phyloP scores from a whole-genome alignment of 2,797 vertebrate species.

The Ctenochaetus hawaiiensis region DNA sequence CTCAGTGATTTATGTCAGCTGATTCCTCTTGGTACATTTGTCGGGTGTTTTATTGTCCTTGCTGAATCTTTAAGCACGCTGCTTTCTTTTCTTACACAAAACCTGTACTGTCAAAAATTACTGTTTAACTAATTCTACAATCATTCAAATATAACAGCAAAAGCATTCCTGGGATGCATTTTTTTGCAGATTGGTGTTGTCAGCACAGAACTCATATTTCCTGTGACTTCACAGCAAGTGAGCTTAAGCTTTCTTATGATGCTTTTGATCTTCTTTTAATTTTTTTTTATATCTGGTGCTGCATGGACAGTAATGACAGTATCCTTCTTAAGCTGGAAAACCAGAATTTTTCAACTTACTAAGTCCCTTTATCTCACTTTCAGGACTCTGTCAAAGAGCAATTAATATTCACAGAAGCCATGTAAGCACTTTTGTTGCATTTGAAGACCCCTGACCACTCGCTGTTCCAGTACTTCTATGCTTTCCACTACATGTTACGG shows the following conservation, averaged over 20 bases:
- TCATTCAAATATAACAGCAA: slow-evolving; percentile 26
- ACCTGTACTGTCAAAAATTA: slow-evolving; percentile 1
- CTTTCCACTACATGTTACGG: slow-evolving; percentile 54
- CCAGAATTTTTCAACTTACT: slow-evolving; percentile 3
- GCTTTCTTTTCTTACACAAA: slow-evolving; percentile 4
- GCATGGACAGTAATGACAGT: slow-evolving; percentile 2
- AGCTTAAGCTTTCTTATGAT: slow-evolving; percentile 33
- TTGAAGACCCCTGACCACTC: slow-evolving; percentile 52
- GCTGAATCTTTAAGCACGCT: neutral
- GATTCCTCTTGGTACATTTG: neutral
- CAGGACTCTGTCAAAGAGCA: slow-evolving; percentile 38
- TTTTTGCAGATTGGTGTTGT: slow-evolving; percentile 26
- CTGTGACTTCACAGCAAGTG: neutral
- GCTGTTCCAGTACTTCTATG: slow-evolving; percentile 31
- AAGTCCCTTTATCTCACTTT: slow-evolving; percentile 60
- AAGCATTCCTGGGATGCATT: slow-evolving; percentile 1
- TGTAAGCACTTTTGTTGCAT: slow-evolving; percentile 70
- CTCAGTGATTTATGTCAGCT: slow-evolving; percentile 6
- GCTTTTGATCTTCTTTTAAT: slow-evolving; percentile 43
- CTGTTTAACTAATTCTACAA: neutral
- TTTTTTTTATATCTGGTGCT: neutral
- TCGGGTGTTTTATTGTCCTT: neutral
- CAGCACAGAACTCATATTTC: slow-evolving; percentile 22
- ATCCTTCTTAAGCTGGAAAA: slow-evolving; percentile 40
- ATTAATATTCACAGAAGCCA: slow-evolving; percentile 55